A percentile compares a stretch with the other conserved stretches of the same genome.
Conservation (phyloP, 2,113 vertebrate genomes). For the Oreochromis tanganicae region DNA sequence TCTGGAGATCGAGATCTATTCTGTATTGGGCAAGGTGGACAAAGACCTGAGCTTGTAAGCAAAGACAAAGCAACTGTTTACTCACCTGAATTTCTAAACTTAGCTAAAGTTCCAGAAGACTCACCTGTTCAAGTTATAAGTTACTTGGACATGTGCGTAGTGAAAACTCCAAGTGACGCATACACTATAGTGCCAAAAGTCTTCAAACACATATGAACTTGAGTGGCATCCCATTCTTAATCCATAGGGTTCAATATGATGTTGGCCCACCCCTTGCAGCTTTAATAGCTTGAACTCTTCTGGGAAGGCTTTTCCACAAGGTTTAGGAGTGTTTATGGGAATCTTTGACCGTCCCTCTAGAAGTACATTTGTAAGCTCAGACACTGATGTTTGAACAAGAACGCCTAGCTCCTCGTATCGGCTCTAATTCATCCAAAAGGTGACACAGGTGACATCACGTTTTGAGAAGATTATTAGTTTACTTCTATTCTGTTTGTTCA, state of each 20-base stretch:
- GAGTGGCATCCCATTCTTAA: background rate
- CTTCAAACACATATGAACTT: background rate
- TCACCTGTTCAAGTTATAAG: background rate
- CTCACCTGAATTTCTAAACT: background rate
- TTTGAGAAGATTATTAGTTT: too few relatives aligned
- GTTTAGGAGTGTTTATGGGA: background rate
- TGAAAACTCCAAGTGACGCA: background rate
- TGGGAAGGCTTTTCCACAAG: background rate
- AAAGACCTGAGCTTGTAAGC: background rate
- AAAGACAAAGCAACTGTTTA: background rate
- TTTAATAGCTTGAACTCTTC: background rate
- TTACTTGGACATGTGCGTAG: background rate
- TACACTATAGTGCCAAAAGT: background rate
- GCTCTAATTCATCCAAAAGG: background rate
- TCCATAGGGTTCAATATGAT: background rate
- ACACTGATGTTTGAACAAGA: background rate
- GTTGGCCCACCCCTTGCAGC: background rate
- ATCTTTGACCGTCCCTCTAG: background rate
- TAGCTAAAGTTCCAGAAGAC: background rate
- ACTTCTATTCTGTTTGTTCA: too few relatives aligned
- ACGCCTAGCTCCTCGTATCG: background rate
- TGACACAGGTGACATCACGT: background rate
- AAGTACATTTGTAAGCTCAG: background rate
- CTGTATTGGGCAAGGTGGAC: background rate
- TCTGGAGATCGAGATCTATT: accelerated